Conservation (phyloP, 2,888 invertebrate genomes). For the Eupithecia abbreviata region DNA sequence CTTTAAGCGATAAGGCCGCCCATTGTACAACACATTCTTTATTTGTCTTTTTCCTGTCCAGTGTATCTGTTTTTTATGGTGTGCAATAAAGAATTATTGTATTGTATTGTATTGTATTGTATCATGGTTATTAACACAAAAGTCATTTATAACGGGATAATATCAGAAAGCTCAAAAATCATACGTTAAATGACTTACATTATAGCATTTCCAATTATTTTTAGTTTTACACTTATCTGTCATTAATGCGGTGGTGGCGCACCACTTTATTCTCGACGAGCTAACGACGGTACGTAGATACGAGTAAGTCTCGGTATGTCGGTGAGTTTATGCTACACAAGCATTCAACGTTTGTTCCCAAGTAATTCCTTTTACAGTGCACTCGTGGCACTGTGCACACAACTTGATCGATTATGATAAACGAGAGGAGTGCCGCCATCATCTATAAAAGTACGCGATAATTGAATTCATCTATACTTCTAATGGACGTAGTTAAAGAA, state of each 20-base stretch:
- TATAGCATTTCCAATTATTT: too few species aligned
- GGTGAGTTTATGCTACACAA: conserved; percentile 21
- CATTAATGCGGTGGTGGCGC: background rate
- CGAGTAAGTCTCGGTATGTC: background rate
- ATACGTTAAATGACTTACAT: too few species aligned
- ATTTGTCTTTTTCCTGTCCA: too few species aligned
- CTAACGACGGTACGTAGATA: background rate
- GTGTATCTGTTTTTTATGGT: too few species aligned
- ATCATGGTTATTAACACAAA: too few species aligned
- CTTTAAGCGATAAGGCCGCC: too few species aligned
- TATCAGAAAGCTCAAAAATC: too few species aligned
- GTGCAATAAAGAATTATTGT: too few species aligned
- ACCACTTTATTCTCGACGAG: background rate
- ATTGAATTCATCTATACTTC: conserved; percentile 8
- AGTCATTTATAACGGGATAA: too few species aligned
- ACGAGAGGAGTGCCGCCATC: conserved; percentile 18
- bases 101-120: too few species aligned
- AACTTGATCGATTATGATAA: conserved; percentile 39
- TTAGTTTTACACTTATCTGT: background rate
- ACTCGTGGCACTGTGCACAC: conserved; percentile 36
- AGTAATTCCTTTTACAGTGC: conserved; percentile 35
- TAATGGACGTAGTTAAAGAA: conserved; percentile 7
- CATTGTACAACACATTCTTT: too few species aligned
- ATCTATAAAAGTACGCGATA: conserved; percentile 18
- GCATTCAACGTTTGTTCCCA: conserved; percentile 25